Percentiles rank a stretch among this genome's conserved stretches.
Conservation (phyloP, 2,797 vertebrate genomes). For the Sorex maritimensis region DNA sequence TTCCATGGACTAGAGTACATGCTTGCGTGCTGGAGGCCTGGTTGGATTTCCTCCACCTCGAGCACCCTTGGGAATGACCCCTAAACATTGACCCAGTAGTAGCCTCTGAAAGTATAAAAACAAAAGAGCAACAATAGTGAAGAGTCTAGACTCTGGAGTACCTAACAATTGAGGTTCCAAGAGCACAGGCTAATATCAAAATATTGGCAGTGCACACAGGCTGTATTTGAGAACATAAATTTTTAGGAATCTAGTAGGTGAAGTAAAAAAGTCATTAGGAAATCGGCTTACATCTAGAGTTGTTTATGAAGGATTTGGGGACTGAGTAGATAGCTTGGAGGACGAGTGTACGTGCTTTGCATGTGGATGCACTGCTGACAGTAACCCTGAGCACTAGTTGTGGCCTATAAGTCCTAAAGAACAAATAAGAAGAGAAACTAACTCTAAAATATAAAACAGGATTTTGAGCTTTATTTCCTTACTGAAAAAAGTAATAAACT, state of each 20-base stretch:
- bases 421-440: too few relatives aligned
- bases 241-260: not conserved
- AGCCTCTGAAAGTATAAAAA: not conserved
- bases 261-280: slow-evolving; percentile 5
- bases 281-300: not conserved
- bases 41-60: too few relatives aligned
- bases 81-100: too few relatives aligned
- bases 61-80: too few relatives aligned
- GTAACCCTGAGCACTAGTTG: too few relatives aligned
- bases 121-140: too few relatives aligned
- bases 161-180: not conserved
- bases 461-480: slow-evolving; percentile 9
- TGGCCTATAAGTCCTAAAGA: too few relatives aligned
- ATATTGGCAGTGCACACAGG: not conserved
- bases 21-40: too few relatives aligned
- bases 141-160: not conserved
- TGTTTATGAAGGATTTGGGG: not conserved
- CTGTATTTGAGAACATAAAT: not conserved
- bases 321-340: too few relatives aligned
- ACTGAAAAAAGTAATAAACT: not conserved
- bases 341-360: too few relatives aligned
- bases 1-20: too few relatives aligned
- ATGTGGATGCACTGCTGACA: too few relatives aligned
- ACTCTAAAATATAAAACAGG: not conserved
- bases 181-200: not conserved